phyloP scores from a whole-genome alignment of 2,888 invertebrate species.

The Drosophila subsilvestris region DNA sequence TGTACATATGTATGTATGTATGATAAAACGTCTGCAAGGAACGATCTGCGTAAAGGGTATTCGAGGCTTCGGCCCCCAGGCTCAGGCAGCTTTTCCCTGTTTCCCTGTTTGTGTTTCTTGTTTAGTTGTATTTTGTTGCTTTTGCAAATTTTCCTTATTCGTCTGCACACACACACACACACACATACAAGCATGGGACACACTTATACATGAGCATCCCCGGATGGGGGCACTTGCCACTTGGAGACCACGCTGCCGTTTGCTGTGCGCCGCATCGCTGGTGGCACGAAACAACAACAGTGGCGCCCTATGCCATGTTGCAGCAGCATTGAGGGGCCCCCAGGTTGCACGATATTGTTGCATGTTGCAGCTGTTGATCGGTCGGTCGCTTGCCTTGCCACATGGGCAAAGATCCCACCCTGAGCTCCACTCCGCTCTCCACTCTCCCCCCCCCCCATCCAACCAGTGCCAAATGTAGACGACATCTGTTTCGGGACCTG shows the following conservation, averaged over 20 bases:
- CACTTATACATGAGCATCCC: constrained; percentile 43
- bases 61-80: neutral
- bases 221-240: constrained; percentile 40
- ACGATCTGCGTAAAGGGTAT: neutral
- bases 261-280: constrained; percentile 79
- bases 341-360: constrained; percentile 64
- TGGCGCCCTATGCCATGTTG: constrained; percentile 81
- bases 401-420: constrained; percentile 55
- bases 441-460: constrained; percentile 12
- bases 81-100: neutral
- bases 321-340: constrained; percentile 62
- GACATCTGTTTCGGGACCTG: constrained; percentile 77
- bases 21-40: neutral
- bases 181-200: neutral
- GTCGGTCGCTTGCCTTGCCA: constrained; percentile 47
- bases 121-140: constrained; percentile 58
- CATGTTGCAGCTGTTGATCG: constrained; percentile 68
- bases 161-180: constrained; percentile 6
- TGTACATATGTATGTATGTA: too few relatives aligned
- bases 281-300: constrained; percentile 84
- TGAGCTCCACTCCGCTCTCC: neutral
- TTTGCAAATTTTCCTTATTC: constrained; percentile 69
- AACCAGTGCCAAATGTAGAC: constrained; percentile 37
- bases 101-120: constrained; percentile 52
- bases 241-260: constrained; percentile 37